Base-by-base conservation (phyloP, 1,140 invertebrate genomes). In the Drosophila parabipectinata region DNA sequence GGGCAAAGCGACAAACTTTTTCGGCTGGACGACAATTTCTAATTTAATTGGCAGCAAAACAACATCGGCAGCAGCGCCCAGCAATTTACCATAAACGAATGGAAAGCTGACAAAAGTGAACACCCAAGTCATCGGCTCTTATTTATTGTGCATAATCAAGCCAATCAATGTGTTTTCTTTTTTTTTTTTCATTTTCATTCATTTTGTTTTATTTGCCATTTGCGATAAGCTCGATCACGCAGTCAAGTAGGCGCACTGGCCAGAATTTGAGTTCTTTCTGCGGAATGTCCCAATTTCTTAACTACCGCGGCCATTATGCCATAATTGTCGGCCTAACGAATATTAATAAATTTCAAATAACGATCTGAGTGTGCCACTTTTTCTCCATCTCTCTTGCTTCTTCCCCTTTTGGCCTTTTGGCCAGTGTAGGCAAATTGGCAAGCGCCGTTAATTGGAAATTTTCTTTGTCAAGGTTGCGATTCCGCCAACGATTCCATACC, bases 21-120 rank as follows among this genome's bases (percentile, higher is more conserved):
- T 81, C 57, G 79, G 79, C 66, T 79, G 72, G 77, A 71, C 73
- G 80, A 85, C 77, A 81, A 85, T 87, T 88, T 87, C 84, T 88
- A 79, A 77, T 84, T 84, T 84, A 84, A 80, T 84, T 84, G 72
- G 57, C 72, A 77, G 81, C 72, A 76, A 77, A 77, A 77, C 72
- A 76, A 77, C 72, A 76, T 72, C 9, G n/a, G 1, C 34, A 37
- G 10, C 10, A 37, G 81, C 66, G 66, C 76, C 67, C 68, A 68
- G 68, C 63, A 83, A 88, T 84, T 83, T 79, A 87, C 79, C 75
- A 79, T 73, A 89, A 72, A 54, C 60, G 75, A 87, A 87, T 87
- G 77, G 83, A 87, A 87, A 87, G 83, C 83, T 85, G 54, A 67
- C 51, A 71, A 63, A 75, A 81, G 56, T 53, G 64, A 56, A 56